Evolutionary conservation across 2,797 vertebrate species (phyloP).

Genomic region (Oreochromis mossambicus): DNA sequence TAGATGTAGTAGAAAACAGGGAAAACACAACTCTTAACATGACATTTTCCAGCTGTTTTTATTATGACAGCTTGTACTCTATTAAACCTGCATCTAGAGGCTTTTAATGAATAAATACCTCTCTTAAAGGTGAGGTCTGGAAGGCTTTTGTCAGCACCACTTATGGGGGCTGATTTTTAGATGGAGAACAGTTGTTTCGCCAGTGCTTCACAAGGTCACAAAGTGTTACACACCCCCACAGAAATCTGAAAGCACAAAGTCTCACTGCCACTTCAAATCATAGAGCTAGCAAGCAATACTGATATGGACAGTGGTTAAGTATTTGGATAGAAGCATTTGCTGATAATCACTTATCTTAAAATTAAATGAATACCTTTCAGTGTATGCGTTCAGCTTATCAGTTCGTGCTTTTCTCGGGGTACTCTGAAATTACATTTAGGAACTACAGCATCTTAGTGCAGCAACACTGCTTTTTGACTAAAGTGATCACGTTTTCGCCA

Average conservation of each 20-base stretch:
- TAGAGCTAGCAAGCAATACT: not conserved
- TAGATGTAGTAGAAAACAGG: not conserved
- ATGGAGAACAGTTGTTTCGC: not conserved
- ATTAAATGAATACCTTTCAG: not conserved
- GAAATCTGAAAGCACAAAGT: not conserved
- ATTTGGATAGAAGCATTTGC: not conserved
- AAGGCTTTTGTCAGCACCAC: not conserved
- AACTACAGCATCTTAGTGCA: not conserved
- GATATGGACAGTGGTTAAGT: not conserved
- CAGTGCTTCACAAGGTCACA: not conserved
- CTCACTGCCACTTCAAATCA: not conserved
- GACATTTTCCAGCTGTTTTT: not conserved
- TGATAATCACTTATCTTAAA: not conserved
- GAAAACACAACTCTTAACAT: not conserved
- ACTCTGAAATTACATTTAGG: not conserved
- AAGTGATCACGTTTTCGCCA: not conserved
- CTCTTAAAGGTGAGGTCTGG: not conserved
- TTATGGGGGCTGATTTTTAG: not conserved
- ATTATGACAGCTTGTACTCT: not conserved
- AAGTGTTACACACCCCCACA: not conserved
- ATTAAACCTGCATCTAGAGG: not conserved
- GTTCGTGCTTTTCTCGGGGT: not conserved
- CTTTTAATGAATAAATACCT: not conserved
- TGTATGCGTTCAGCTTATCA: not conserved
- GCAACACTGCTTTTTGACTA: not conserved